phyloP scores from a whole-genome alignment of 2,888 invertebrate species.

The Parnassius mnemosyne region DNA sequence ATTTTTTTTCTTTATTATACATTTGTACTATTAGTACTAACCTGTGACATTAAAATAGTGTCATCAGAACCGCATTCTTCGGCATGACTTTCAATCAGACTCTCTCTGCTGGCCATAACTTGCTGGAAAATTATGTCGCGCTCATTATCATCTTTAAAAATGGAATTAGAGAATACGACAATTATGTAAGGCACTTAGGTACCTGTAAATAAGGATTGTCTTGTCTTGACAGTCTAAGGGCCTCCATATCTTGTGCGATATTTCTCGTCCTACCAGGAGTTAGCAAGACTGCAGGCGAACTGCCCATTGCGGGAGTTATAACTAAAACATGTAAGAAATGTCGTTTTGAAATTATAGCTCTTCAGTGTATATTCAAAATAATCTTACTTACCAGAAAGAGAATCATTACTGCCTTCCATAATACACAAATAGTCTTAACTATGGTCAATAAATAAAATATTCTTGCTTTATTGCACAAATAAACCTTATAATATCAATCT shows the following conservation, averaged over 20 bases:
- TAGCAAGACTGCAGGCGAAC: conserved; percentile 82
- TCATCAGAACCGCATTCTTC: conserved; percentile 89
- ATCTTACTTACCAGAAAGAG: conserved; percentile 58
- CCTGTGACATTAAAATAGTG: conserved; percentile 89
- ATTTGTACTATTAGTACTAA: conserved; percentile 47
- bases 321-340: conserved; percentile 42
- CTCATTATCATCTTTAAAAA: conserved; percentile 3
- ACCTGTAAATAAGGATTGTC: conserved; percentile 93
- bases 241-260: conserved; percentile 92
- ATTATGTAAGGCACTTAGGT: conserved; percentile 27
- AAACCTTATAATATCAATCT: background rate
- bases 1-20: background rate
- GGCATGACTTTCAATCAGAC: conserved; percentile 84
- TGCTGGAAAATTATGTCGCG: conserved; percentile 61
- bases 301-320: conserved; percentile 54
- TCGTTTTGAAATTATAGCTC: background rate
- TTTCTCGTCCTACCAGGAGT: conserved; percentile 88
- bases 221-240: conserved; percentile 88
- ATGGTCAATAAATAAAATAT: background rate
- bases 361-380: background rate
- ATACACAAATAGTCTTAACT: background rate
- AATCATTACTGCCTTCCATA: conserved; percentile 71
- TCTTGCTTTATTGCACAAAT: background rate
- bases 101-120: conserved; percentile 90
- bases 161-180: conserved; percentile 7